Percentiles rank a stretch among this genome's conserved stretches.
phyloP scores from a whole-genome alignment of 2,797 vertebrate species.

The Enteromius afrohamiltoni region DNA sequence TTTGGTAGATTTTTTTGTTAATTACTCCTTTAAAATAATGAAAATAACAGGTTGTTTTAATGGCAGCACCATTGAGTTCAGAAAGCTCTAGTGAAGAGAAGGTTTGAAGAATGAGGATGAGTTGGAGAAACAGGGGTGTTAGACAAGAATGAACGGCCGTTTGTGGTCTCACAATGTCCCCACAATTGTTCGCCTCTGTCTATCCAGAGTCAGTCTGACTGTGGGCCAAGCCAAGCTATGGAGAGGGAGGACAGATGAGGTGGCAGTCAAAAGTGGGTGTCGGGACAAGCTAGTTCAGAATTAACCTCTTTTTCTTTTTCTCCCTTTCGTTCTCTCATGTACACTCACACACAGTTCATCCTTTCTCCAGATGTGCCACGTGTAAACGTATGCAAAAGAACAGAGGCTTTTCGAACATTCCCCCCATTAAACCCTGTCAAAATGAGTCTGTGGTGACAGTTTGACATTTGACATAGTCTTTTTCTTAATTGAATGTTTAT shows the following conservation, averaged over 20 bases:
- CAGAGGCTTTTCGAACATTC: slow-evolving; percentile 73
- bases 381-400: slow-evolving; percentile 71
- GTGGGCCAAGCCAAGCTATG: slow-evolving; percentile 34
- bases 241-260: slow-evolving; percentile 46
- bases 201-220: slow-evolving; percentile 48
- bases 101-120: slow-evolving; percentile 19
- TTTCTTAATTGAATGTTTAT: slow-evolving; percentile 21
- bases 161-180: slow-evolving; percentile 54
- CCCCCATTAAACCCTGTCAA: slow-evolving; percentile 43
- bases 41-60: neutral
- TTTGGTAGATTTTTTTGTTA: neutral
- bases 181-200: slow-evolving; percentile 52
- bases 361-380: slow-evolving; percentile 85
- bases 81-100: slow-evolving; percentile 21
- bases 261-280: slow-evolving; percentile 54
- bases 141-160: slow-evolving; percentile 45
- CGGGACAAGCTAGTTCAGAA: slow-evolving; percentile 69
- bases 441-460: slow-evolving; percentile 48
- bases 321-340: slow-evolving; percentile 50
- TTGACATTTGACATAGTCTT: slow-evolving; percentile 25
- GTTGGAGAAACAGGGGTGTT: slow-evolving; percentile 35
- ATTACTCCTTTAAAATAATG: neutral
- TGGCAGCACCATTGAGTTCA: neutral
- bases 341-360: slow-evolving; percentile 63
- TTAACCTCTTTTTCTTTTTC: slow-evolving; percentile 50